Conservation (phyloP, 2,888 invertebrate genomes). For the Crossocerus cetratus region DNA sequence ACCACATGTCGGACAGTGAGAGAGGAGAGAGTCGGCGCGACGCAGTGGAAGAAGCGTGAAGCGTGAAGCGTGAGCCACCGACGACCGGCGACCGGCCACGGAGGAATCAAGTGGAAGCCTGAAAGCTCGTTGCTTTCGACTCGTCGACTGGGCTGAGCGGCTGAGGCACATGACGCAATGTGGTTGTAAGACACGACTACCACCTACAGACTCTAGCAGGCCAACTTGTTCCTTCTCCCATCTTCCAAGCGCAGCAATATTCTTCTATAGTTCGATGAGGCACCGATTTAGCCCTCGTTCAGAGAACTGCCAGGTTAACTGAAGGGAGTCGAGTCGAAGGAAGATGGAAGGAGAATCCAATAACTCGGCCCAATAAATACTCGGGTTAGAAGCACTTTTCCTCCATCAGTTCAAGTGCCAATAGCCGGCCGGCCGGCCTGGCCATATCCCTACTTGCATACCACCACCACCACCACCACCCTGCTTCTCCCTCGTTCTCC, state of each 20-base stretch:
- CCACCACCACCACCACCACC: too few relatives aligned
- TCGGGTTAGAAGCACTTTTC: slow-evolving; percentile 59
- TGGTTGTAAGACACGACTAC: background rate
- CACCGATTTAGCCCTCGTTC: background rate
- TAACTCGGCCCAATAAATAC: slow-evolving; percentile 59
- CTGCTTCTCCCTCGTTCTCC: too few relatives aligned
- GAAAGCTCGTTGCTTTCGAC: background rate
- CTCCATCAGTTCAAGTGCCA: slow-evolving; percentile 58
- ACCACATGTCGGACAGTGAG: slow-evolving; percentile 19
- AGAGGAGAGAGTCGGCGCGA: too few relatives aligned
- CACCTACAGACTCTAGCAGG: background rate
- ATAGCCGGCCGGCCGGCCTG: slow-evolving; percentile 55
- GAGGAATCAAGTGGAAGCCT: background rate
- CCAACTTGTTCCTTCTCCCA: background rate
- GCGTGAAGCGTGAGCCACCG: too few relatives aligned
- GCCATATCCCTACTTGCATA: slow-evolving; percentile 52
- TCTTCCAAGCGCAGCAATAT: background rate
- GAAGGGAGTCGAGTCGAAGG: slow-evolving; percentile 13
- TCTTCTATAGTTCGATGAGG: background rate
- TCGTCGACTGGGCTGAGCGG: too few relatives aligned
- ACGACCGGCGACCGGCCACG: too few relatives aligned
- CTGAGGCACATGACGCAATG: background rate
- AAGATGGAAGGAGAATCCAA: slow-evolving; percentile 54
- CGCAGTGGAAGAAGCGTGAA: too few relatives aligned
- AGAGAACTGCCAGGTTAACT: background rate